phyloP scores from a whole-genome alignment of 2,113 vertebrate genomes.

The Laticauda laticaudata region DNA sequence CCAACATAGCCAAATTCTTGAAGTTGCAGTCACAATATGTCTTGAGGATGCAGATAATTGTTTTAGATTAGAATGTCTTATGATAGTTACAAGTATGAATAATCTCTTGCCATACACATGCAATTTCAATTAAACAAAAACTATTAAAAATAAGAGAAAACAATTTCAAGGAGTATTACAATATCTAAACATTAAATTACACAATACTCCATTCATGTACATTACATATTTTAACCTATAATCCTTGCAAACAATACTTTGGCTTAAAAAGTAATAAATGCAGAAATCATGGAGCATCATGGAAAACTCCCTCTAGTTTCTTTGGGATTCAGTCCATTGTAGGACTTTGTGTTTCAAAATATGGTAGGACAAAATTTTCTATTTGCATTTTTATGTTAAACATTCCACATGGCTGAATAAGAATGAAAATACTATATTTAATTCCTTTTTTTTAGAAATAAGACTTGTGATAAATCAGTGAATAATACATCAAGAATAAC shows the following conservation, averaged over 20 bases:
- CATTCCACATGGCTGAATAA: constrained; percentile 22
- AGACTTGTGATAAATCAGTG: constrained; percentile 57
- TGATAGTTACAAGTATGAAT: not conserved
- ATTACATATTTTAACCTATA: constrained; percentile 53
- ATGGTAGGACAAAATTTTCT: constrained; percentile 18
- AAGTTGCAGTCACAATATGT: not conserved
- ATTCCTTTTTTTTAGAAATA: constrained; percentile 9
- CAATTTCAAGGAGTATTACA: constrained; percentile 29
- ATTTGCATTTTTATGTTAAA: constrained; percentile 19
- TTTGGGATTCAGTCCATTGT: not conserved
- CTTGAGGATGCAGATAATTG: not conserved
- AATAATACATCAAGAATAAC: constrained; percentile 57
- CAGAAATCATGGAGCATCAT: constrained; percentile 36
- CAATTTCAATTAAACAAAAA: not conserved
- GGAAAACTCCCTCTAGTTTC: constrained; percentile 36
- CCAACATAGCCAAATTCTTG: not conserved
- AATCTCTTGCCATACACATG: not conserved
- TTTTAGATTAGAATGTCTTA: not conserved
- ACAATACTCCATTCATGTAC: constrained; percentile 51
- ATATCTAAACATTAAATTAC: not conserved
- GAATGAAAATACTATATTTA: constrained; percentile 39
- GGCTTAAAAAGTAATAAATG: constrained; percentile 41
- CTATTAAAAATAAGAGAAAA: not conserved
- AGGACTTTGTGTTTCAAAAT: constrained; percentile 2
- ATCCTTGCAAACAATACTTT: constrained; percentile 47